Conservation (phyloP, 2,113 vertebrate species). For the Arvicanthis niloticus region DNA sequence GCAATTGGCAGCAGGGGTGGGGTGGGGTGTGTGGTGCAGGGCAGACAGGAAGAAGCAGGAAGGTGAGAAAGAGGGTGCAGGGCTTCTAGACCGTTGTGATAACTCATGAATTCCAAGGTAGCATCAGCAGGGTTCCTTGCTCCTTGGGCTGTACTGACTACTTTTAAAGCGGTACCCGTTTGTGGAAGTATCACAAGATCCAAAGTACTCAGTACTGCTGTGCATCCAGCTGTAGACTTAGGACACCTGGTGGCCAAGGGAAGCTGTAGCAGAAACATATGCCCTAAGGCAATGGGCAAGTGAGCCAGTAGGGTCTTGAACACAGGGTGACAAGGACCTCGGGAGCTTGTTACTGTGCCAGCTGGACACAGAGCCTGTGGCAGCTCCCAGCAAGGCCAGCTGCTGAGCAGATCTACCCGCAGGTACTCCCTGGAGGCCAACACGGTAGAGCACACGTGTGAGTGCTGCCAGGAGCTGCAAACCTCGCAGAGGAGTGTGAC, state of each 20-base stretch:
- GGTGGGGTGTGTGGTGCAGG: neutral
- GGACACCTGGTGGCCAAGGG: neutral
- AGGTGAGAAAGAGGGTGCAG: fast-evolving
- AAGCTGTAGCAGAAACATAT: neutral
- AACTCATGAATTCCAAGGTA: neutral
- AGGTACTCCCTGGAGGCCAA: conserved; percentile 84
- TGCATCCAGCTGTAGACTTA: neutral
- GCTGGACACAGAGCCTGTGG: fast-evolving
- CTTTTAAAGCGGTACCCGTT: neutral
- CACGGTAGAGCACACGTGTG: conserved; percentile 75
- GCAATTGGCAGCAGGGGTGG: neutral
- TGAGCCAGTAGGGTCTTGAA: fast-evolving
- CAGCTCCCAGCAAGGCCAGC: fast-evolving
- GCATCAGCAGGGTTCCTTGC: neutral
- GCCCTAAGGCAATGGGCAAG: fast-evolving
- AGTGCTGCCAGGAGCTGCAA: conserved; percentile 86
- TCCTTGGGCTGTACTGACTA: fast-evolving
- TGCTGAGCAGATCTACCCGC: conserved; percentile 15
- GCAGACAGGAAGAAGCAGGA: neutral
- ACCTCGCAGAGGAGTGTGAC: conserved; percentile 78
- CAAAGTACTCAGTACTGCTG: fast-evolving
- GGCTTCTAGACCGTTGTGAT: no score
- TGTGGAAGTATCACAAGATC: neutral
- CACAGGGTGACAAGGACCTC: neutral
- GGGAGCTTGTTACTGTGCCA: neutral